Evolutionary conservation across 2,797 vertebrate species (phyloP), one percentile per base, ranked within the genome.

Genomic region (Vireo griseus): DNA sequence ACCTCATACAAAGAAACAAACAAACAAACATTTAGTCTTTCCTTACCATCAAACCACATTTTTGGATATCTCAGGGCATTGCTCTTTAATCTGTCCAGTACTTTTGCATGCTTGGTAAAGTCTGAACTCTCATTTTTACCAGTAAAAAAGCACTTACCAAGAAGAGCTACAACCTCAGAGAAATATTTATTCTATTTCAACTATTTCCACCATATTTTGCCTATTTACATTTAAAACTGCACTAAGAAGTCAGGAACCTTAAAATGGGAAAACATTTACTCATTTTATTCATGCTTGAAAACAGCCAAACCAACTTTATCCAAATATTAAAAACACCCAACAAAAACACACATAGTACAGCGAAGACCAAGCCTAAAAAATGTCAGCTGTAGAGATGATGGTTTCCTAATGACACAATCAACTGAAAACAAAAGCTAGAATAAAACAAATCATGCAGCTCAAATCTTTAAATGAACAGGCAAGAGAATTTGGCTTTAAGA

Each of bases 241-340:
- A 71, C 29, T 76, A 61, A 63, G 72, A 92, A 92, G 84, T 73
- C 84, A 82, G n/a, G 63, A 96, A 92, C 29, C 37, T 93, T 66
- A 69, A 74, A 93, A 93, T 16, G 10, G 20, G 52, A 91, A 93
- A 96, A 91, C 94, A 87, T 94, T 92, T 94, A 89, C 82, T 92
- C 84, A 82, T 94, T 95, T 95, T 84, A 72, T 84, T 94, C 58
- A 54, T 90, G 55, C 71, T 74, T 93, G 67, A 79, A 92, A 91
- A 93, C 9, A 54, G 89, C 44, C 86, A 92, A 93, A 85, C 47
- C 67, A 82, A 79, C 77, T 71, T 92, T 47, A 94, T 85, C 87
- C 74, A 91, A 95, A 87, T 92, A 93, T 58, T 74, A 44, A 86
- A 86, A 84, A 82, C 16, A 7, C 0, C 1, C 37, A 73, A 82